phyloP scores from a whole-genome alignment of 30 jellyfish, hydroid and myxozoan species.

The Phacellophora camtschatica region DNA sequence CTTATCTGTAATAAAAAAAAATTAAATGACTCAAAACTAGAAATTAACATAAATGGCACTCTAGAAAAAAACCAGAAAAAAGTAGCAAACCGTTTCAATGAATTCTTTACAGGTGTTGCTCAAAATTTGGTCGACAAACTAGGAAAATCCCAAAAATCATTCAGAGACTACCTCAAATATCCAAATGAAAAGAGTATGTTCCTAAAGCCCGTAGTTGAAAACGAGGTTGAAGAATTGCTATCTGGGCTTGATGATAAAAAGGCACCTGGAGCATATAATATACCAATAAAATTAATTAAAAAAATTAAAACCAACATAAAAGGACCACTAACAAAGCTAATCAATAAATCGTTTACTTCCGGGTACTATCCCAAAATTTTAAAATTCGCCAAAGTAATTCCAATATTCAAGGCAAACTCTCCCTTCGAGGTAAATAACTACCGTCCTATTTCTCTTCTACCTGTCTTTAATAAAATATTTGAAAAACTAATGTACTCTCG shows the following conservation, averaged over 20 bases:
- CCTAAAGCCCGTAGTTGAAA: no score
- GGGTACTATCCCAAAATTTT: conserved; percentile 18
- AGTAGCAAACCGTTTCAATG: conserved; percentile 44
- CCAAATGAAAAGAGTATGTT: no score
- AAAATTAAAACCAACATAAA: background rate
- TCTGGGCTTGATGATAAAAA: background rate
- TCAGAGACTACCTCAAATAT: background rate
- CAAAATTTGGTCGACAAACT: conserved; percentile 17
- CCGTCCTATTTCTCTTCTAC: no score
- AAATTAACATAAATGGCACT: no score
- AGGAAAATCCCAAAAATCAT: background rate
- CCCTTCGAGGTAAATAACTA: conserved; percentile 4
- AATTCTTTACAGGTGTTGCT: conserved; percentile 26
- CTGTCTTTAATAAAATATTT: no score
- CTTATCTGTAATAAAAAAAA: no score
- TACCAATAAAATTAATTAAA: conserved; percentile 26
- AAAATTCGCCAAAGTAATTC: conserved; percentile 30
- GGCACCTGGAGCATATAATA: conserved; percentile 11
- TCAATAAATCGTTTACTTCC: conserved; percentile 29
- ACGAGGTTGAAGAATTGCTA: background rate
- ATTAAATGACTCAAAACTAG: no score
- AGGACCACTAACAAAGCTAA: conserved; percentile 1
- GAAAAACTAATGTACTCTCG: conserved; percentile 49
- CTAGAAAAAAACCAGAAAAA: conserved; percentile 24
- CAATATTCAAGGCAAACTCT: conserved; percentile 40